Percentiles rank a stretch among this genome's conserved stretches.
phyloP scores from a whole-genome alignment of 2,797 vertebrate species.

The Hybognathus amarus region DNA sequence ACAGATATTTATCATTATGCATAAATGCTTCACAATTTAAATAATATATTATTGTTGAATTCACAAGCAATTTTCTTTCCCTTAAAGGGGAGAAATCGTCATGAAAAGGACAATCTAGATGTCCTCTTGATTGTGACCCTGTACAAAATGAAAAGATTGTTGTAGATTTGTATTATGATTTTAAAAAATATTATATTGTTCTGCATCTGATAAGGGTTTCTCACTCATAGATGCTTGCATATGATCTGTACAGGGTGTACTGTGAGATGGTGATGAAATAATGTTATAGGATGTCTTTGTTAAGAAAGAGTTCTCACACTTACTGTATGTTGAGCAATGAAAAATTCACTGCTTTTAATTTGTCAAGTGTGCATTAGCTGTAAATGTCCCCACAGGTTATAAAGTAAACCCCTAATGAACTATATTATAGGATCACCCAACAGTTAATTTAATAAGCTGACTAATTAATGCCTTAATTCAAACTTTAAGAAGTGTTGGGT shows the following conservation, averaged over 20 bases:
- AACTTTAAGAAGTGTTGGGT: background rate
- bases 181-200: background rate
- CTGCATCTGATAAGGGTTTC: background rate
- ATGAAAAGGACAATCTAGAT: background rate
- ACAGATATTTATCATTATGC: background rate
- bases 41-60: background rate
- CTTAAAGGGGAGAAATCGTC: background rate
- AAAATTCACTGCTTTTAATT: background rate
- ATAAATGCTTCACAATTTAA: background rate
- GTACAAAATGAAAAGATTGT: background rate
- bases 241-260: background rate
- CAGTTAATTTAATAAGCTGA: background rate
- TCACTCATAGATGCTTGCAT: background rate
- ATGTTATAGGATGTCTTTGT: slow-evolving; percentile 1
- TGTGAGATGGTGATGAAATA: slow-evolving; percentile 11
- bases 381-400: background rate
- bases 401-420: too few relatives aligned
- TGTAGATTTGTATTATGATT: background rate
- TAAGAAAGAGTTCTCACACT: background rate
- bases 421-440: background rate
- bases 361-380: background rate
- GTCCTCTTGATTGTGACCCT: background rate
- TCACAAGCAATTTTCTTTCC: background rate
- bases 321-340: slow-evolving; percentile 9
- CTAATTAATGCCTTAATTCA: background rate